These are phyloP conservation scores for Nycticorax nycticorax DNA, from an alignment of 2,113 vertebrate species.

Conservation along the genomic window DNA sequence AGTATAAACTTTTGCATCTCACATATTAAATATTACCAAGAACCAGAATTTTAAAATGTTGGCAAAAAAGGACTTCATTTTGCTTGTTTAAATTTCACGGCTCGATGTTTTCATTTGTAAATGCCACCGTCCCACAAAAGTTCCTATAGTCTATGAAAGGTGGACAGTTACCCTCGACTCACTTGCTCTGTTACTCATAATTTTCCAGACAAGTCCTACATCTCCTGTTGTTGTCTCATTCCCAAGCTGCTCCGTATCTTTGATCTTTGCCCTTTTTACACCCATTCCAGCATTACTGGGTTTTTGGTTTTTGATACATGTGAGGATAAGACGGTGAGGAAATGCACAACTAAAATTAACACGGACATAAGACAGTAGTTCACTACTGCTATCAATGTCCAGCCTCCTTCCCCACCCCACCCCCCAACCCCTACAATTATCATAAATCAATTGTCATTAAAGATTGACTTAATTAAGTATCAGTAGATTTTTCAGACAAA, in stretches of 20 bases:
- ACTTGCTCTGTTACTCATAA: neutral
- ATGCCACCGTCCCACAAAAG: neutral
- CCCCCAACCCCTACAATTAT: no score
- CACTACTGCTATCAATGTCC: neutral
- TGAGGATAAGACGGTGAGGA: neutral
- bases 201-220: neutral
- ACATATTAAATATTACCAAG: neutral
- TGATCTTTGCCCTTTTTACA: neutral
- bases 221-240: neutral
- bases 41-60: neutral
- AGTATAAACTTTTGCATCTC: neutral
- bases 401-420: rapidly evolving
- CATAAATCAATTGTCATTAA: neutral
- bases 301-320: neutral
- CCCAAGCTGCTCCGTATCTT: neutral
- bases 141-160: neutral
- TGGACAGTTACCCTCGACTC: neutral
- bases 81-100: neutral
- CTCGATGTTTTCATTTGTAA: neutral
- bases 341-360: neutral
- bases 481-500: neutral
- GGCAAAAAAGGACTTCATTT: neutral
- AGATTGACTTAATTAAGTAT: neutral
- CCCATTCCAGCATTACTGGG: neutral
- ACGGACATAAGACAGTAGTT: neutral